phyloP scores from a whole-genome alignment of 2,113 vertebrate species.

The Ageneiosus marmoratus region DNA sequence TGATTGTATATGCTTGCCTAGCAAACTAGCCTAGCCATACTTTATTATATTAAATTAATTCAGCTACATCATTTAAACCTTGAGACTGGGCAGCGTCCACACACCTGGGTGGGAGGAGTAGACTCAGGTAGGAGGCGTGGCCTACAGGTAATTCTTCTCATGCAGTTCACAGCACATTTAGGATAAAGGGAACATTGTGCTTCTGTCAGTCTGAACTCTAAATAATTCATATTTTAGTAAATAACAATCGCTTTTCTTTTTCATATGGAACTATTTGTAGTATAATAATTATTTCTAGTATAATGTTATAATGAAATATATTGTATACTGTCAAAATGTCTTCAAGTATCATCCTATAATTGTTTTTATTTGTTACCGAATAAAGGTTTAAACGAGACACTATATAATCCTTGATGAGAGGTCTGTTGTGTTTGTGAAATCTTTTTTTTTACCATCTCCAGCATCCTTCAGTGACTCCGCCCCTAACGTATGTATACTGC shows the following conservation, averaged over 20 bases:
- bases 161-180: background rate
- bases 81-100: too few relatives aligned
- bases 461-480: background rate
- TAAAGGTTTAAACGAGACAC: background rate
- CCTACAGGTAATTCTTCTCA: background rate
- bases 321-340: constrained; percentile 6
- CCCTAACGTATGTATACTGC: background rate
- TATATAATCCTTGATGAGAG: background rate
- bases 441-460: background rate
- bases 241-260: background rate
- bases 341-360: constrained; percentile 13
- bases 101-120: too few relatives aligned
- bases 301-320: background rate
- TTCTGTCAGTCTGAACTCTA: background rate
- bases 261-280: background rate
- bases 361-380: background rate
- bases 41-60: too few relatives aligned
- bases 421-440: background rate
- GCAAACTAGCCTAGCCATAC: too few relatives aligned
- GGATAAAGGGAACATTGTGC: background rate
- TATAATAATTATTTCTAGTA: too few relatives aligned
- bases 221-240: background rate
- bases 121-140: too few relatives aligned
- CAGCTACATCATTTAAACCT: too few relatives aligned
- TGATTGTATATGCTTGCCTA: too few relatives aligned